Percentiles rank a stretch among this genome's conserved stretches.
phyloP scores from a whole-genome alignment of 2,113 vertebrate species.

The Centropristis striata region DNA sequence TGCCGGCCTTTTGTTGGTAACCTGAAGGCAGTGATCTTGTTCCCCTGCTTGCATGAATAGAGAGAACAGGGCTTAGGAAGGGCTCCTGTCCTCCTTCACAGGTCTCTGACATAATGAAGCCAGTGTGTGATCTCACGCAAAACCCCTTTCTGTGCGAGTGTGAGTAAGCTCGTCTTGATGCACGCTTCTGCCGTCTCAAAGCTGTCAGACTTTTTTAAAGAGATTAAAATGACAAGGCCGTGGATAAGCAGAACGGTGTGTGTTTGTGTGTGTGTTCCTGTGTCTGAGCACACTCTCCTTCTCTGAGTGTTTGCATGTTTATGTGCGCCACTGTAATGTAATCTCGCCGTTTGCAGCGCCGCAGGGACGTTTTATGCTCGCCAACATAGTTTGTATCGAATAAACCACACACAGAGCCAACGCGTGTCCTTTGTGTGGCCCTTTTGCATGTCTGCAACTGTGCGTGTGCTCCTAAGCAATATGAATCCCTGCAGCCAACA shows the following conservation, averaged over 20 bases:
- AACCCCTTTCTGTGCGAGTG: slow-evolving; percentile 31
- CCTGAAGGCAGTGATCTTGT: slow-evolving; percentile 60
- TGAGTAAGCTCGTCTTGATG: slow-evolving; percentile 35
- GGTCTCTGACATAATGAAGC: slow-evolving; percentile 73
- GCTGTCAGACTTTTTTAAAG: slow-evolving; percentile 23
- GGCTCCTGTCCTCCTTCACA: slow-evolving; percentile 61
- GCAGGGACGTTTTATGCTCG: slow-evolving; percentile 53
- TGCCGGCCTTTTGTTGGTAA: slow-evolving; percentile 63
- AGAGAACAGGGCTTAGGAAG: slow-evolving; percentile 51
- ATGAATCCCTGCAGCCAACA: slow-evolving; percentile 57
- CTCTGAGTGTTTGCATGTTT: slow-evolving; percentile 72
- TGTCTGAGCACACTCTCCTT: slow-evolving; percentile 22
- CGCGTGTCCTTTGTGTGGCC: slow-evolving; percentile 53
- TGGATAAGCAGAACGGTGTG: slow-evolving; percentile 39
- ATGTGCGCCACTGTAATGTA: slow-evolving; percentile 56
- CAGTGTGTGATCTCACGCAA: slow-evolving; percentile 50
- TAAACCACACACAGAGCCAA: slow-evolving; percentile 49
- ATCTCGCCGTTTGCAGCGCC: slow-evolving; percentile 50
- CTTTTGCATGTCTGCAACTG: slow-evolving; percentile 40
- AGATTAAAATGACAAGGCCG: slow-evolving; percentile 70
- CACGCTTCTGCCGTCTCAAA: slow-evolving; percentile 35
- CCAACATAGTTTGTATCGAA: slow-evolving; percentile 61
- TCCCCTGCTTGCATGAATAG: slow-evolving; percentile 66
- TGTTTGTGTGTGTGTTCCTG: slow-evolving; percentile 10
- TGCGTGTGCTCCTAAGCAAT: slow-evolving; percentile 43